phyloP scores from a whole-genome alignment of 2,888 invertebrate species.

The Catocala nupta region DNA sequence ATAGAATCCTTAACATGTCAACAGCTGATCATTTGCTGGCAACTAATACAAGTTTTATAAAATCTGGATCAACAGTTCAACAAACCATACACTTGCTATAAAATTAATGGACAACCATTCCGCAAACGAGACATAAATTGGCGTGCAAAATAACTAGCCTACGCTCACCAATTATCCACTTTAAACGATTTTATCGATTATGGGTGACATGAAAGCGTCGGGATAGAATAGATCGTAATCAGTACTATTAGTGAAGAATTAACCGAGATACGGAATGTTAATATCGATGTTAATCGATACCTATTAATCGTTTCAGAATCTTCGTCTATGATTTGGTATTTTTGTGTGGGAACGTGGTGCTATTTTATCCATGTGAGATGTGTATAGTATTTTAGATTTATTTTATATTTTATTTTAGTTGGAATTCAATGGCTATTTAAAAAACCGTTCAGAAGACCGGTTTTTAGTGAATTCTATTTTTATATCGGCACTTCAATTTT shows the following conservation, averaged over 20 bases:
- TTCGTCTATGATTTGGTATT: constrained; percentile 14
- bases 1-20: too few relatives aligned
- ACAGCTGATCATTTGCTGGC: too few relatives aligned
- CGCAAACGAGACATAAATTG: constrained; percentile 41
- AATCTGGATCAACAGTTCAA: constrained; percentile 41
- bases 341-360: constrained; percentile 21
- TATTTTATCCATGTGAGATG: constrained; percentile 17
- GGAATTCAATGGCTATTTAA: too few relatives aligned
- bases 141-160: constrained; percentile 43
- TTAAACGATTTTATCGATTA: constrained; percentile 45
- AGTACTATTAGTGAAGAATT: constrained; percentile 41
- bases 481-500: too few relatives aligned
- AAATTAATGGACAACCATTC: constrained; percentile 45
- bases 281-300: constrained; percentile 46
- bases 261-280: constrained; percentile 45
- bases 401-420: too few relatives aligned
- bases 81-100: constrained; percentile 38
- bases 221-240: constrained; percentile 48
- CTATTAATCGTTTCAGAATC: constrained; percentile 38
- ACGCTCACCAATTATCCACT: constrained; percentile 43
- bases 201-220: constrained; percentile 41
- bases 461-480: too few relatives aligned
- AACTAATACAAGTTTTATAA: constrained; percentile 16
- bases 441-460: too few relatives aligned
- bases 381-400: too few relatives aligned